Percentiles rank a stretch among this genome's conserved stretches.
phyloP scores from a whole-genome alignment of 2,888 invertebrate genomes.

The Phaonia tiefii region DNA sequence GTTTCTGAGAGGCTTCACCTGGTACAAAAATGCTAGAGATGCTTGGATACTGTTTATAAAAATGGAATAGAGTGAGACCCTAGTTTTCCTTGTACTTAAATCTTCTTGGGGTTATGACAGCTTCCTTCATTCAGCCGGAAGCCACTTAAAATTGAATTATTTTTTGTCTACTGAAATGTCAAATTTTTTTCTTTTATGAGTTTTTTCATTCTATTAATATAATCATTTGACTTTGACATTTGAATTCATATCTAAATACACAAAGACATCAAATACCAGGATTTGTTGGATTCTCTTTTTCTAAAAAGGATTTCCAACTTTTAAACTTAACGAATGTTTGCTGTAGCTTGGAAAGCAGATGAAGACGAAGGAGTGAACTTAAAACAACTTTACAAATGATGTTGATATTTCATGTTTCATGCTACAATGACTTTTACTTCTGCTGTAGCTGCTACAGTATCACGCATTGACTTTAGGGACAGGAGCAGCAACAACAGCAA shows the following conservation, averaged over 20 bases:
- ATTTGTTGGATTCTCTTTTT: neutral
- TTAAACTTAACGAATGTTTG: neutral
- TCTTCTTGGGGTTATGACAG: too few relatives aligned
- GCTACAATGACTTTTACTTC: constrained; percentile 56
- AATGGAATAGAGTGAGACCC: too few relatives aligned
- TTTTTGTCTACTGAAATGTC: too few relatives aligned
- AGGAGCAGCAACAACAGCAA: constrained; percentile 5
- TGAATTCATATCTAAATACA: constrained; percentile 41
- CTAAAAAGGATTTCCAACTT: constrained; percentile 9
- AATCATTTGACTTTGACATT: constrained; percentile 59
- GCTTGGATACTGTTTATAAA: too few relatives aligned
- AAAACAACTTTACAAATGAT: constrained; percentile 51
- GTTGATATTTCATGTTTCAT: constrained; percentile 67
- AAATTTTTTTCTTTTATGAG: neutral
- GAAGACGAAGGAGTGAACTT: too few relatives aligned
- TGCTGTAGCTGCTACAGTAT: constrained; percentile 27
- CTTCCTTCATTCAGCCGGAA: too few relatives aligned
- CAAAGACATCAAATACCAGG: constrained; percentile 44
- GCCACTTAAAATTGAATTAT: too few relatives aligned
- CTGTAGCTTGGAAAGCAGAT: neutral
- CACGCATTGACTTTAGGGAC: neutral
- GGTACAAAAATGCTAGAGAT: too few relatives aligned
- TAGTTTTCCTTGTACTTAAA: too few relatives aligned
- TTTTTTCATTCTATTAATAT: neutral
- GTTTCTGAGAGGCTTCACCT: too few relatives aligned